Evolutionary conservation across 2,797 vertebrate species (phyloP).

Genomic region (Takifugu rubripes): DNA sequence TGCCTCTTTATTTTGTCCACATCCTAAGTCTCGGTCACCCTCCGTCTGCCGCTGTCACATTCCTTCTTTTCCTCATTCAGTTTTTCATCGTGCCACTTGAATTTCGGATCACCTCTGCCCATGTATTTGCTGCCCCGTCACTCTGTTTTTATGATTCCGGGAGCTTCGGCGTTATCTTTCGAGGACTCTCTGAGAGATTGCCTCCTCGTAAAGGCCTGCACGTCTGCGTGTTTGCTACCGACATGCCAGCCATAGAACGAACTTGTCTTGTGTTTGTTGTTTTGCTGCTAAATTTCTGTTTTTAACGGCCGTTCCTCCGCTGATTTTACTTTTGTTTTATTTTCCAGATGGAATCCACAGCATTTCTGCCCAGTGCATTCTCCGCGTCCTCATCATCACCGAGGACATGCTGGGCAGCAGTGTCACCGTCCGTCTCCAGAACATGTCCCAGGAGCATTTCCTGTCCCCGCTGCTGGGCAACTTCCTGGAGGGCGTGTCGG

Average conservation of each 20-base stretch:
- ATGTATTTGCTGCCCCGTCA: background rate
- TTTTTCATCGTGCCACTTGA: background rate
- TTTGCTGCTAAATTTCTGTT: background rate
- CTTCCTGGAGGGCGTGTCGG: conserved; percentile 94
- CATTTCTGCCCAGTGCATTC: conserved; percentile 89
- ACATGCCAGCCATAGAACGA: background rate
- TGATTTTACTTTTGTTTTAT: background rate
- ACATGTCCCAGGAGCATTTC: conserved; percentile 98
- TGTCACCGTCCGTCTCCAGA: conserved; percentile 93
- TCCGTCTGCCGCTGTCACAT: conserved; percentile 6
- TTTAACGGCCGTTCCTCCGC: background rate
- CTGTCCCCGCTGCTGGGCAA: conserved; percentile 87
- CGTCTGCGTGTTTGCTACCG: conserved; percentile 18
- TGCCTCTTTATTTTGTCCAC: conserved; percentile 18
- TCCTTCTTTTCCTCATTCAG: conserved; percentile 2
- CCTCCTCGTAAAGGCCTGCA: conserved; percentile 6
- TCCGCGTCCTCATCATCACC: conserved; percentile 94
- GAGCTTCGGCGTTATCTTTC: conserved; percentile 8
- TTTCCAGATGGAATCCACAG: conserved; percentile 89
- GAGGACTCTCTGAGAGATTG: background rate
- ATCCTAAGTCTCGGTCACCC: conserved; percentile 6
- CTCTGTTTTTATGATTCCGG: conserved; percentile 5
- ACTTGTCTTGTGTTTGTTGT: conserved; percentile 1
- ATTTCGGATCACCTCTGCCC: conserved; percentile 2
- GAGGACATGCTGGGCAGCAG: conserved; percentile 97